Evolutionary conservation across 2,888 invertebrate species (phyloP), one percentile per base, ranked within the genome.

Genomic region (Pachycephus smyrnensis): DNA sequence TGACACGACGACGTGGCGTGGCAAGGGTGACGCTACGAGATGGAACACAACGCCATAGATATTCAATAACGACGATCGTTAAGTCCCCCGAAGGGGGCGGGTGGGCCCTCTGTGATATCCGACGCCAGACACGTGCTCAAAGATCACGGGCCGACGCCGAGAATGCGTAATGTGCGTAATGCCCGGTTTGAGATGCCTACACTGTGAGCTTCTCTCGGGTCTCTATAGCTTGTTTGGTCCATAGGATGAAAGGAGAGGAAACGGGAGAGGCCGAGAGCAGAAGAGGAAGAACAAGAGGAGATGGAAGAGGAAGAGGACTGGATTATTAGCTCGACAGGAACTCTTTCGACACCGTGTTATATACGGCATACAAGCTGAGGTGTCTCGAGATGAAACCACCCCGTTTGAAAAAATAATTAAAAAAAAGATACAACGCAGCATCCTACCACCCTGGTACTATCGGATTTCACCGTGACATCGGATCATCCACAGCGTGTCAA

Each of bases 31-130:
- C 77, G 77, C 75, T 73, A 74, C 71, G 73, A 55, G 77, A 74
- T 77, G 37, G 40, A 37, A 69, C 73, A 82, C 78, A 83, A 78
- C 82, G 80, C 82, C 82, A 82, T 86, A 82, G 88, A 90, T 88
- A 90, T 90, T 90, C 90, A 89, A 90, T 89, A 89, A 90, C 86
- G 88, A 88, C 84, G 89, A 88, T 89, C 90, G 89, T 90, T 90
- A 90, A 86, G 86, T 83, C 76, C 68, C 55, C 55, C 9, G 23
- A 23, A 11, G 76, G 71, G 75, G 79, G 81, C 77, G 77, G 77
- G 76, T 75, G 73, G 78, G 74, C 85, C 83, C 80, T 83, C 84
- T 87, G 81, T 85, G 90, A 89, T 89, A 90, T 89, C 84, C 85
- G 89, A 89, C 89, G 87, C 89, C 86, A 85, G 89, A 89, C 90